Evolutionary conservation across 2,888 invertebrate species (phyloP).

Genomic region (Chironomus riparius): DNA sequence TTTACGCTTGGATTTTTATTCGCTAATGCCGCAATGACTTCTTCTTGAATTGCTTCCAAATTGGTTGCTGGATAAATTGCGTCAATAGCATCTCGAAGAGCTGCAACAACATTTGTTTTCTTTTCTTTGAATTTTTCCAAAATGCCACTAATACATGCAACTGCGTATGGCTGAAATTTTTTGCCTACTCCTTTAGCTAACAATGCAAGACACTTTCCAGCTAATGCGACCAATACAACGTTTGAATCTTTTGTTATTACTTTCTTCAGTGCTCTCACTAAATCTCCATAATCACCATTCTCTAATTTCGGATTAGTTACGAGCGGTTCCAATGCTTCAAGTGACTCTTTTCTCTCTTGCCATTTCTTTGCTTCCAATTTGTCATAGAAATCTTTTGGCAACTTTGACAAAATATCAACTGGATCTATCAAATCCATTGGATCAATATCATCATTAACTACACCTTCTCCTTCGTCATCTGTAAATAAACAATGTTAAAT

Average conservation of each 20-base stretch:
- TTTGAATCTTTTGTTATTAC: constrained; percentile 91
- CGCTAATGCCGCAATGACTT: constrained; percentile 72
- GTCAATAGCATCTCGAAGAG: constrained; percentile 83
- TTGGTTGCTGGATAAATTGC: constrained; percentile 74
- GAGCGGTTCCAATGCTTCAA: constrained; percentile 73
- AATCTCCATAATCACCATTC: constrained; percentile 83
- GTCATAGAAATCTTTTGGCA: constrained; percentile 93
- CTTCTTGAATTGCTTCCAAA: constrained; percentile 76
- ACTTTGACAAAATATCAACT: constrained; percentile 83
- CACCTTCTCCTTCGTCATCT: constrained; percentile 53
- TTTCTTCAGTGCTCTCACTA: constrained; percentile 80
- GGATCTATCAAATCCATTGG: constrained; percentile 85
- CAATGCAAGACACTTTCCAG: constrained; percentile 71
- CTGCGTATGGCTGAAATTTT: constrained; percentile 76
- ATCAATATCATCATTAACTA: constrained; percentile 62
- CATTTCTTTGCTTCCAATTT: constrained; percentile 92
- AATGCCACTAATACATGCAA: constrained; percentile 60
- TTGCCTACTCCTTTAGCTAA: constrained; percentile 80
- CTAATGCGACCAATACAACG: constrained; percentile 81
- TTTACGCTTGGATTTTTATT: constrained; percentile 89
- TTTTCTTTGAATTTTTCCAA: constrained; percentile 98
- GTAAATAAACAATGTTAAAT: constrained; percentile 33
- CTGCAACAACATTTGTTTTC: constrained; percentile 79
- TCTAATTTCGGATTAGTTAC: constrained; percentile 77
- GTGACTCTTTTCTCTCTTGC: constrained; percentile 89